These are phyloP conservation scores for Tor tambroides DNA, from an alignment of 2,113 vertebrate genomes.

Conservation along the genomic window DNA sequence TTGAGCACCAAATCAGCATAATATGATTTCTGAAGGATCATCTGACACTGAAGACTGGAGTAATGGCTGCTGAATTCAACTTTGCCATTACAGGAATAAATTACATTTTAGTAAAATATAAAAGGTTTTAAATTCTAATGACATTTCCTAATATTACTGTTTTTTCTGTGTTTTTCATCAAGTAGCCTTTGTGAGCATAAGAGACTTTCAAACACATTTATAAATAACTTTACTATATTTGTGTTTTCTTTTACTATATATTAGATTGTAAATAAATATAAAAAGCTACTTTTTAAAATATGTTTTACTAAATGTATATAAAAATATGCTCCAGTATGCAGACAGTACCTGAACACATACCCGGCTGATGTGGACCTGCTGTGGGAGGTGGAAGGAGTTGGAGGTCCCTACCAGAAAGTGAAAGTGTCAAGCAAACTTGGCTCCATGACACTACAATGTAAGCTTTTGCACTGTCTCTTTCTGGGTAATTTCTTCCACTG, in stretches of 20 bases:
- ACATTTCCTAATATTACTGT: background rate
- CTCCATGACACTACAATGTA: constrained; percentile 35
- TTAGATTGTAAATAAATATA: background rate
- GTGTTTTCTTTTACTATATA: background rate
- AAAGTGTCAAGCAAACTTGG: constrained; percentile 69
- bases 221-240: too few relatives aligned
- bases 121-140: too few relatives aligned
- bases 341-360: constrained; percentile 82
- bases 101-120: too few relatives aligned
- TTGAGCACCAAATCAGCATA: background rate
- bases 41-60: background rate
- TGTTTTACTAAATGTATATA: background rate
- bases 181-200: too few relatives aligned
- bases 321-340: constrained; percentile 66
- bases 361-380: constrained; percentile 80
- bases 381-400: constrained; percentile 86
- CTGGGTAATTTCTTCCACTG: background rate
- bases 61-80: background rate
- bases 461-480: background rate
- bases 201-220: too few relatives aligned
- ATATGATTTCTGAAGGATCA: background rate
- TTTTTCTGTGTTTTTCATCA: background rate
- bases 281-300: background rate
- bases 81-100: background rate
- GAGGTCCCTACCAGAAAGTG: constrained; percentile 80